Evolutionary conservation across 2,797 vertebrate genomes (phyloP).

Genomic region (Spinus olivaceus): DNA sequence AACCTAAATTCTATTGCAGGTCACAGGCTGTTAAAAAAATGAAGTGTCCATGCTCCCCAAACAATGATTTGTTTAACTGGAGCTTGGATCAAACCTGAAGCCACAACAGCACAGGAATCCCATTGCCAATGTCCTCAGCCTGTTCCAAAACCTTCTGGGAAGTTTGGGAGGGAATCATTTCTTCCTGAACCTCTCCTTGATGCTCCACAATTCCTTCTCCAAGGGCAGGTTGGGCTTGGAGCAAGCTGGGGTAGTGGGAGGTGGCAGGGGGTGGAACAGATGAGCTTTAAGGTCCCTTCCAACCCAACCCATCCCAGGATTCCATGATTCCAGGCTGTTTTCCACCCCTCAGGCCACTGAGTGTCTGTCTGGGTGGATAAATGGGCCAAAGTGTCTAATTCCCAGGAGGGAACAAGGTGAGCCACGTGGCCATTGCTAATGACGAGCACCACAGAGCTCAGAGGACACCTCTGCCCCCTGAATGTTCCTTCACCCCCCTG

Average conservation of each 20-base stretch:
- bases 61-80: constrained; percentile 13
- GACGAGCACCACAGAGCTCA: background rate
- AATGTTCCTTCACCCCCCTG: accelerated
- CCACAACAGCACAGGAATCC: background rate
- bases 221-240: background rate
- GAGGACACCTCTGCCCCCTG: background rate
- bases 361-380: accelerated
- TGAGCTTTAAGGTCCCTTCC: background rate
- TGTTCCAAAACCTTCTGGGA: background rate
- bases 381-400: background rate
- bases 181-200: background rate
- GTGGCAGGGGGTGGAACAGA: background rate
- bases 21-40: constrained; percentile 66
- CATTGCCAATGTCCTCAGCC: background rate
- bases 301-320: background rate
- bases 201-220: background rate
- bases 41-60: constrained; percentile 45
- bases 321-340: accelerated
- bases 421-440: accelerated
- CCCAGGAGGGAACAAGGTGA: accelerated
- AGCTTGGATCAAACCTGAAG: background rate
- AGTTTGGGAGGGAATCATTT: background rate
- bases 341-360: background rate
- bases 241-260: background rate
- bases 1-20: constrained; percentile 60